Evolutionary conservation across 2,888 invertebrate genomes (phyloP), one percentile per base, ranked within the genome.

Genomic region (Acanthosoma haemorrhoidale): DNA sequence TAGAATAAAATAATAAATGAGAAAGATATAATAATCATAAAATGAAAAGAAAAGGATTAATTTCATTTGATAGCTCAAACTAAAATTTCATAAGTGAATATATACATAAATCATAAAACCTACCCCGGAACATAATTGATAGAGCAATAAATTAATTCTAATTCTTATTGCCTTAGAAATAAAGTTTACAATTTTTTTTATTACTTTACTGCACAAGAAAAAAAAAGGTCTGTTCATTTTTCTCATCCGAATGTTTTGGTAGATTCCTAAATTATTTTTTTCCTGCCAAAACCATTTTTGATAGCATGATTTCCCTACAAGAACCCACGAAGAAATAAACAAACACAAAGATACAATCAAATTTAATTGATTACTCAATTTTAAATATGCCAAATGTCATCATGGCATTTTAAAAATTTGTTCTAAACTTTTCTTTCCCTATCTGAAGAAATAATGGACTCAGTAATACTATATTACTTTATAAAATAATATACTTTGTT

Each of bases 31-130:
- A 9, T 18, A 43, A 43, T n/a, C 6, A 51, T 25, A 1, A 1
- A 51, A 51, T 51, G 51, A 51, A 51, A 51, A 51, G 51, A 51
- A 51, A 51, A 43, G 43, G 43, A 43, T 43, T 41, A 21, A 4
- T 13, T 43, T 21, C 3, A 2, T 21, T 16, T 21, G 21, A 43
- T 21, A 21, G n/a, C 29, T 51, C 29, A n/a, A n/a, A n/a, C n/a
- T n/a, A n/a, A n/a, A n/a, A n/a, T n/a, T n/a, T n/a, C n/a, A n/a
- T n/a, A n/a, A n/a, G n/a, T n/a, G n/a, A n/a, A n/a, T n/a, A n/a
- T n/a, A n/a, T n/a, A n/a, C n/a, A n/a, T n/a, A n/a, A n/a, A n/a
- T n/a, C n/a, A n/a, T n/a, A n/a, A n/a, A n/a, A n/a, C n/a, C n/a
- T n/a, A n/a, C n/a, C n/a, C n/a, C n/a, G n/a, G n/a, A n/a, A n/a